These are phyloP conservation scores for Scomberomorus guttatus DNA, from an alignment of 2,797 vertebrate genomes.

Conservation along the genomic window DNA sequence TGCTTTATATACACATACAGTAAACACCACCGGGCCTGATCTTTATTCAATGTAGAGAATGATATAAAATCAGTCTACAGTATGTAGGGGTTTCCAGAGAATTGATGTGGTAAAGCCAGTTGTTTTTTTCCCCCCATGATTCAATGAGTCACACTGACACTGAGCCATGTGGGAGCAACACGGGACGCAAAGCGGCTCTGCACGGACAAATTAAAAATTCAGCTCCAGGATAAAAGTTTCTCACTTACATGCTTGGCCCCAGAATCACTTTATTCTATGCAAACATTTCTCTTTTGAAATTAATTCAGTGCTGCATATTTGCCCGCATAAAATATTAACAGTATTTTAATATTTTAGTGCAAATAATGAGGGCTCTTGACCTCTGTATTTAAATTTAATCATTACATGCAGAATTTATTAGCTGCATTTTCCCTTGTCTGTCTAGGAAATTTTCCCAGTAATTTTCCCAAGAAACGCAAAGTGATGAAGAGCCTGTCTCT, in stretches of 20 bases:
- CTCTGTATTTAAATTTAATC: conserved; percentile 84
- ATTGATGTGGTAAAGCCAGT: neutral
- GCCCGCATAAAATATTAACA: conserved; percentile 81
- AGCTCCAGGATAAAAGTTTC: conserved; percentile 49
- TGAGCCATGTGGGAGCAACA: conserved; percentile 9
- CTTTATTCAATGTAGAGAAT: neutral
- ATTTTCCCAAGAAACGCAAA: conserved; percentile 37
- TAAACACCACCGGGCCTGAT: neutral
- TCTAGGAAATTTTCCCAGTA: conserved; percentile 31
- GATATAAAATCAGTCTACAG: neutral
- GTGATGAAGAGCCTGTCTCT: conserved; percentile 35
- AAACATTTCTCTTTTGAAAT: conserved; percentile 77
- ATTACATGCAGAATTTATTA: conserved; percentile 82
- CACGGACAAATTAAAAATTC: conserved; percentile 37
- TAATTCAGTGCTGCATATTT: conserved; percentile 74
- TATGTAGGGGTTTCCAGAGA: conserved; percentile 2
- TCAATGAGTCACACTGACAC: conserved; percentile 39
- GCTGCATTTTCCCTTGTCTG: conserved; percentile 65
- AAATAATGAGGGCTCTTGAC: conserved; percentile 85
- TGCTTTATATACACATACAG: neutral
- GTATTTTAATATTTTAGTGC: conserved; percentile 83
- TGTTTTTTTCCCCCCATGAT: neutral
- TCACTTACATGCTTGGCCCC: conserved; percentile 34
- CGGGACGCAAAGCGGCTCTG: conserved; percentile 1
- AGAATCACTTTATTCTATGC: conserved; percentile 54